These are phyloP conservation scores for Tribolium madens DNA, from an alignment of 1,140 invertebrate genomes.

Conservation along the genomic window DNA sequence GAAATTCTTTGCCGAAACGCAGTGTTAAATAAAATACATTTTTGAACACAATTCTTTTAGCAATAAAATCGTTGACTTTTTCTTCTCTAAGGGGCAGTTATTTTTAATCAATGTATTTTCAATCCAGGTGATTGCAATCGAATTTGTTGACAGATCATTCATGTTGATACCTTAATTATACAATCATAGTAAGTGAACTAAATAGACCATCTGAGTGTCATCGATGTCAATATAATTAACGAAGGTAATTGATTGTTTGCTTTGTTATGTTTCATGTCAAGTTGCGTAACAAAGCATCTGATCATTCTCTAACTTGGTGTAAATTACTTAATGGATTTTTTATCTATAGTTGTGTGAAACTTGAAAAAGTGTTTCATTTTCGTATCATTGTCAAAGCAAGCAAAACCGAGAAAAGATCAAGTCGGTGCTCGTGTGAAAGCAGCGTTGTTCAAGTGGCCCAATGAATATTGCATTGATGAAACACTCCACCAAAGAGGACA, in stretches of 20 bases:
- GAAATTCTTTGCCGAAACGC: too few relatives aligned
- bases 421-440: conserved; percentile 19
- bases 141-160: background rate
- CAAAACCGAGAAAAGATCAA: conserved; percentile 18
- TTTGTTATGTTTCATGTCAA: background rate
- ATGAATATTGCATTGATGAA: conserved; percentile 44
- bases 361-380: background rate
- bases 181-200: conserved; percentile 1
- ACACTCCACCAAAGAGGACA: conserved; percentile 41
- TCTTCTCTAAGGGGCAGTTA: too few relatives aligned
- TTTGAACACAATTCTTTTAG: too few relatives aligned
- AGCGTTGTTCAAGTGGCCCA: conserved; percentile 20
- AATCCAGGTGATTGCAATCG: background rate
- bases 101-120: too few relatives aligned
- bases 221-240: conserved; percentile 14
- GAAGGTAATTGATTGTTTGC: conserved; percentile 16
- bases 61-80: too few relatives aligned
- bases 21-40: too few relatives aligned
- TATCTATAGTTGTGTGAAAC: background rate
- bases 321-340: background rate
- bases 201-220: conserved; percentile 9
- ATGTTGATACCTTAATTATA: conserved; percentile 12
- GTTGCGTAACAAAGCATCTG: background rate
- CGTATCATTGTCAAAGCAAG: background rate
- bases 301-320: background rate